Evolutionary conservation across 2,888 invertebrate genomes (phyloP).

Genomic region (Hyles lineata): DNA sequence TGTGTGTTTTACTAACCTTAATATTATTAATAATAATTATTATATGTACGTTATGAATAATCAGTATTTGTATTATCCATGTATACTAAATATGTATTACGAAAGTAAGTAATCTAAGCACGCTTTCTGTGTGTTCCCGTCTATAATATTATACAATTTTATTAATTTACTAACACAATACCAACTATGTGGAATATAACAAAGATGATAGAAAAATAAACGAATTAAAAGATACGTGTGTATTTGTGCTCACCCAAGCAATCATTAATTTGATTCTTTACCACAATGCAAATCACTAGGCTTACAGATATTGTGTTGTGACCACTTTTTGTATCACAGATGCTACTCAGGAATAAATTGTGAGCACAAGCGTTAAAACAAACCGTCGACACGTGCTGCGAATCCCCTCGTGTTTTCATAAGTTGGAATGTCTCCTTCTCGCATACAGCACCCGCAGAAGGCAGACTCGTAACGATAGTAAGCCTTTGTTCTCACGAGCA

Average conservation of each 20-base stretch:
- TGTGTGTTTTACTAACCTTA: constrained; percentile 35
- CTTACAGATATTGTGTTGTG: constrained; percentile 80
- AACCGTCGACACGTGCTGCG: constrained; percentile 79
- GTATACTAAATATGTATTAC: constrained; percentile 5
- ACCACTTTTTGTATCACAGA: constrained; percentile 83
- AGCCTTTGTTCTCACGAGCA: constrained; percentile 85
- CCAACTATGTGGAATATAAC: background rate
- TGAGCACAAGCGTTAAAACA: constrained; percentile 77
- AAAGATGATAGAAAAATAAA: constrained; percentile 73
- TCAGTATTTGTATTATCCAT: constrained; percentile 7
- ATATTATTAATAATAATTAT: constrained; percentile 35
- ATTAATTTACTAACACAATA: constrained; percentile 3
- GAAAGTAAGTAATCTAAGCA: background rate
- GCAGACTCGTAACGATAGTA: constrained; percentile 85
- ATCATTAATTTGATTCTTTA: constrained; percentile 67
- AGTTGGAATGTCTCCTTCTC: constrained; percentile 90
- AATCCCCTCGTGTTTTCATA: constrained; percentile 78
- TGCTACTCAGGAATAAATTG: constrained; percentile 77
- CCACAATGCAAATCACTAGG: constrained; percentile 80
- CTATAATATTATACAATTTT: constrained; percentile 13
- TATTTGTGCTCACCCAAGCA: constrained; percentile 68
- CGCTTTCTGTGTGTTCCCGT: constrained; percentile 26
- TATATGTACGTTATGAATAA: constrained; percentile 13
- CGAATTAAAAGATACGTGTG: constrained; percentile 46
- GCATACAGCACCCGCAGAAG: constrained; percentile 93